Evolutionary conservation across 2,888 invertebrate genomes (phyloP).

Genomic region (Dione vanillae): DNA sequence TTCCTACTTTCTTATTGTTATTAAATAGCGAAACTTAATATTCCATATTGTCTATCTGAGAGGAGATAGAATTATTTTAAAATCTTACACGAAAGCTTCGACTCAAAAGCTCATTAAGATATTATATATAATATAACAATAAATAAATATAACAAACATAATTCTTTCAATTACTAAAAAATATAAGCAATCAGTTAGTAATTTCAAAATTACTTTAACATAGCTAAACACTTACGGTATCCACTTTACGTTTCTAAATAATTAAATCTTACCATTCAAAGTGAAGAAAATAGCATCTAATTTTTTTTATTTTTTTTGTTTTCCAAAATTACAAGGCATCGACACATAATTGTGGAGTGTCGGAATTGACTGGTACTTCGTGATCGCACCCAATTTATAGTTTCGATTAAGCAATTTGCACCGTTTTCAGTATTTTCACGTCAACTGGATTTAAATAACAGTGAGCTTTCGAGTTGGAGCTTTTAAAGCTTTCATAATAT

Average conservation of each 20-base stretch:
- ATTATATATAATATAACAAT: no score
- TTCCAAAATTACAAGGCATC: conserved; percentile 36
- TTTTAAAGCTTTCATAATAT: conserved; percentile 7
- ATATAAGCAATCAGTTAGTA: neutral
- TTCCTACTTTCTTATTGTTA: no score
- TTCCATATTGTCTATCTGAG: no score
- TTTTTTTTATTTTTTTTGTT: conserved; percentile 16
- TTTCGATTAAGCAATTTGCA: conserved; percentile 55
- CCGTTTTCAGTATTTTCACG: conserved; percentile 43
- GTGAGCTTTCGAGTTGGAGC: conserved; percentile 15
- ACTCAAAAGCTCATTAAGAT: no score
- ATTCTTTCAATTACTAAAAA: neutral
- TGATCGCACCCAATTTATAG: conserved; percentile 53
- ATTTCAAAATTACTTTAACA: neutral
- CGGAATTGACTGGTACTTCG: conserved; percentile 43
- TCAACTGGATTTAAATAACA: conserved; percentile 22
- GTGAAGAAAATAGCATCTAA: conserved; percentile 16
- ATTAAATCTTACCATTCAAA: conserved; percentile 12
- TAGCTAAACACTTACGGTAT: neutral
- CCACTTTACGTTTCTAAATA: neutral
- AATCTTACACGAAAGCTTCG: no score
- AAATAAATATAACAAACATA: no score
- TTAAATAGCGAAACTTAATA: no score
- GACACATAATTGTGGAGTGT: conserved; percentile 50
- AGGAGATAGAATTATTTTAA: no score